A percentile compares a stretch with the other conserved stretches of the same genome.
These are phyloP conservation scores for Phalacrocorax carbo DNA, from an alignment of 2,113 vertebrate species.

Conservation along the genomic window DNA sequence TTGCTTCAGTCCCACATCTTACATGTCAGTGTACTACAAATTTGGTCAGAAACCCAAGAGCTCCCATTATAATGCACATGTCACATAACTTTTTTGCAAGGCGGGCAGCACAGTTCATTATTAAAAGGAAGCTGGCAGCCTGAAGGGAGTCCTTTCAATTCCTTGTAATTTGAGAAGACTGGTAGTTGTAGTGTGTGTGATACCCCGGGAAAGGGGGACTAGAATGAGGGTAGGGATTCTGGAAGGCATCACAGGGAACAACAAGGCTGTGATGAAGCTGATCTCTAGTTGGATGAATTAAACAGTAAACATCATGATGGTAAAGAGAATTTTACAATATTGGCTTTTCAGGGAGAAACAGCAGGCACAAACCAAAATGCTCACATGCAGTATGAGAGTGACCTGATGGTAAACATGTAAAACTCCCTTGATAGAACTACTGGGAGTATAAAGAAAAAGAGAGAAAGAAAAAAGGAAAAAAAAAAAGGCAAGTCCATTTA, in stretches of 20 bases:
- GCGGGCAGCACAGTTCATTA: neutral
- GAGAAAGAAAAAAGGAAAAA: neutral
- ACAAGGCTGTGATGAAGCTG: neutral
- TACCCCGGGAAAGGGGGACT: rapidly evolving
- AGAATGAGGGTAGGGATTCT: neutral
- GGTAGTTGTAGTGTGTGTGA: neutral
- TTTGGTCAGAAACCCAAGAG: neutral
- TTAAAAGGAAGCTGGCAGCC: neutral
- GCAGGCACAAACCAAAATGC: neutral
- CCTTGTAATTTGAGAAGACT: neutral
- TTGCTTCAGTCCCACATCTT: neutral
- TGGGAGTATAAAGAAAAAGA: neutral
- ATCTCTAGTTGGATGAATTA: neutral
- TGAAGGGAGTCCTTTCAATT: neutral
- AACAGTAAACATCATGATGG: neutral
- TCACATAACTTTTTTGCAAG: neutral
- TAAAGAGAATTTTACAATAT: neutral
- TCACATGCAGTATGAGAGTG: neutral
- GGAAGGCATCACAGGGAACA: neutral
- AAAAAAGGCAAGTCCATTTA: neutral
- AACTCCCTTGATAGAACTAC: neutral
- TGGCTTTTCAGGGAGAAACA: neutral
- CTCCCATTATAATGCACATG: neutral
- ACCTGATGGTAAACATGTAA: neutral
- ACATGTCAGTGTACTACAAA: neutral